A percentile compares a stretch with the other conserved stretches of the same genome.
Conservation (phyloP, 2,113 vertebrate genomes). For the Sorex fumeus region DNA sequence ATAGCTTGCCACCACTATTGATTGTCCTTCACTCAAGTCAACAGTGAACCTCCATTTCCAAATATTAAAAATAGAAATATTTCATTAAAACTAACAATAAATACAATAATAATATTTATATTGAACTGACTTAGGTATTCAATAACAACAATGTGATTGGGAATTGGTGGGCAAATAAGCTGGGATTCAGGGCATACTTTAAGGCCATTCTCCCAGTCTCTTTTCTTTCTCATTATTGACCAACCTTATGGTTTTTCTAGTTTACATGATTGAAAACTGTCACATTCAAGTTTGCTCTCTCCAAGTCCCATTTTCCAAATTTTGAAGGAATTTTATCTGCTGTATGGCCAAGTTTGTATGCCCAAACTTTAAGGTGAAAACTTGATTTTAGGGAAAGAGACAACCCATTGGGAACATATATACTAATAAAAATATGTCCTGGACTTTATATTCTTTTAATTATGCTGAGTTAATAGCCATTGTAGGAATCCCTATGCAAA, state of each 20-base stretch:
- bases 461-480: too few relatives aligned
- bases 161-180: neutral
- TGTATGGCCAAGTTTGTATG: neutral
- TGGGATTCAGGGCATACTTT: neutral
- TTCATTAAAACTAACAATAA: neutral
- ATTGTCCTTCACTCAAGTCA: neutral
- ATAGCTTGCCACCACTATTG: neutral
- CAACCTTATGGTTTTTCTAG: neutral
- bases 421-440: too few relatives aligned
- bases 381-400: neutral
- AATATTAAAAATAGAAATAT: neutral
- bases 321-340: neutral
- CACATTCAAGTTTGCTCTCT: neutral
- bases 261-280: neutral
- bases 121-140: neutral
- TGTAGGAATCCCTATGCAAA: too few relatives aligned
- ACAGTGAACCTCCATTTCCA: neutral
- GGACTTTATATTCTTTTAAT: too few relatives aligned
- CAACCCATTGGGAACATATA: neutral
- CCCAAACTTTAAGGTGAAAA: neutral
- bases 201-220: neutral
- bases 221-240: neutral
- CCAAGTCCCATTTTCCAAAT: neutral
- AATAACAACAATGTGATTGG: neutral
- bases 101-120: neutral